Base-by-base conservation (phyloP, 2,113 vertebrate species). In the Bubo bubo region DNA sequence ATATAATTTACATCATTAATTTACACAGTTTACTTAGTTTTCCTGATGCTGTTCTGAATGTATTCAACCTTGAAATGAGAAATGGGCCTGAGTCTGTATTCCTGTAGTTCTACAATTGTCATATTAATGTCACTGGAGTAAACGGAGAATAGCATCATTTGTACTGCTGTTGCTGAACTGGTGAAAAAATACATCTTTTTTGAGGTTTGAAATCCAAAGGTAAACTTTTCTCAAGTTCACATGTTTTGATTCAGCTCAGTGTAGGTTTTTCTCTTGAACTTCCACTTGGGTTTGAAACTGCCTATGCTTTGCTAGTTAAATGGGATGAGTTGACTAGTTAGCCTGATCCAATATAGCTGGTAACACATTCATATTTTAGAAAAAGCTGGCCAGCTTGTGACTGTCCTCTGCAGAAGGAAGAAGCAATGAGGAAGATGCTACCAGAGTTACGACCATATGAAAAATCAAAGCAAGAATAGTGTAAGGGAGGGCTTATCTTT, bases 1-100 rank as follows among this genome's bases (percentile, higher is more conserved):
- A 3, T 90, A 35, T 63, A 59, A 55, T 87, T 70, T 67, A 50
- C 72, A 30, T 80, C 13, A 79, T 67, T 74, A 87, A 79, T 93
- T 89, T 79, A 72, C 19, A 66, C 14, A 58, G 50, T 86, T 94
- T 90, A 12, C n/a, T 26, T 91, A 8, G 3, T 77, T 87, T 85
- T 76, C 20, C 23, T 76, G 35, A 34, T 86, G 63, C 15, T 63
- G 26, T 79, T 80, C 34, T 87, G 41, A 91, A 79, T 81, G 12
- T 81, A 41, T 59, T 77, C 35, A 94, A 32, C 41, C 37, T 86
- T 74, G 79, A 93, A 81, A 84, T 93, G 92, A 90, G 26, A 94
- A 84, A 66, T 58, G 24, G n/a, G 18, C 37, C 32, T 63, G n/a
- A 14, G 37, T 71, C 9, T 87, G 14, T 84, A 26, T 72, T 88